phyloP scores from a whole-genome alignment of 2,113 vertebrate species.

The Riparia riparia region DNA sequence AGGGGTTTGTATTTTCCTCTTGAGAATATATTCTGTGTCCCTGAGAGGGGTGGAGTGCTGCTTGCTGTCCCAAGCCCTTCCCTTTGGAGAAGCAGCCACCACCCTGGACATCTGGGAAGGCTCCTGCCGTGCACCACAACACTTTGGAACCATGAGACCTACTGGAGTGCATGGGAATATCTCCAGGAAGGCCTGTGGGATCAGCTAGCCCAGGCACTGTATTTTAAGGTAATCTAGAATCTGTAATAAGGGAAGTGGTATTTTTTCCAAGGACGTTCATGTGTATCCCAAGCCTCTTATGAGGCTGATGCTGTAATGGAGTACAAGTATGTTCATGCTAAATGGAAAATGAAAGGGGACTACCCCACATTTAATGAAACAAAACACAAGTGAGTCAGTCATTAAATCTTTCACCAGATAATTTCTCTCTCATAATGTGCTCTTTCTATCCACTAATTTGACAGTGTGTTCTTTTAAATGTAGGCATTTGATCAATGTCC shows the following conservation, averaged over 20 bases:
- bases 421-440: slow-evolving; percentile 66
- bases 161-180: rapidly evolving
- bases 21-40: not conserved
- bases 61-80: not conserved
- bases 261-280: not conserved
- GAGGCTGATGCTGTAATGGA: not conserved
- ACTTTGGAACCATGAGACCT: not conserved
- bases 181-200: not conserved
- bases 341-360: slow-evolving; percentile 51
- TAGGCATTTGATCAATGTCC: slow-evolving; percentile 57
- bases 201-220: not conserved
- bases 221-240: not conserved
- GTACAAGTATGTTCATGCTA: slow-evolving; percentile 19
- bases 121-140: rapidly evolving
- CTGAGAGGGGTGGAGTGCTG: rapidly evolving
- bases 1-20: not conserved
- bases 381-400: slow-evolving; percentile 56
- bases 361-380: slow-evolving; percentile 44
- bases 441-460: slow-evolving; percentile 70
- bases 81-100: not conserved
- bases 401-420: slow-evolving; percentile 69
- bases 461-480: slow-evolving; percentile 67
- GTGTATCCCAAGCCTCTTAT: not conserved
- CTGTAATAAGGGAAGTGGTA: not conserved
- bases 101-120: not conserved